These are phyloP conservation scores for Leiothrix lutea DNA, from an alignment of 2,113 vertebrate genomes.

Conservation along the genomic window DNA sequence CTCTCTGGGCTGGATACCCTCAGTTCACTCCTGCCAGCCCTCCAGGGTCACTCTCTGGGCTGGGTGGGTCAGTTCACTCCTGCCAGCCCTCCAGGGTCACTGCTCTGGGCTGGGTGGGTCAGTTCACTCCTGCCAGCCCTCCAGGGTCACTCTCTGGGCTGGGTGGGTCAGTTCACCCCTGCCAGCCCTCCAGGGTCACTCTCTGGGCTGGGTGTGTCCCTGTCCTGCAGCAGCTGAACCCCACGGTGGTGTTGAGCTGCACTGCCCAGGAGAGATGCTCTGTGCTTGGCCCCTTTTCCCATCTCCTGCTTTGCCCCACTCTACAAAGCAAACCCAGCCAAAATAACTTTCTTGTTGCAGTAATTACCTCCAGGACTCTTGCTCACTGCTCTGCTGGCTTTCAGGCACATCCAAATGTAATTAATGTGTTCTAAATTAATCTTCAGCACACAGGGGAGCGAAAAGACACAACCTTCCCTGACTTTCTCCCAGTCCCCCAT, in stretches of 20 bases:
- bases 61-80: too few species aligned
- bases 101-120: too few species aligned
- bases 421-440: slow-evolving; percentile 55
- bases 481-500: background rate
- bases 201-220: background rate
- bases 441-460: background rate
- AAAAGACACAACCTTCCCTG: background rate
- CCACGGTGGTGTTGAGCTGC: fast-evolving
- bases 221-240: background rate
- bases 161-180: too few species aligned
- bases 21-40: too few species aligned
- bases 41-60: too few species aligned
- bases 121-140: fast-evolving
- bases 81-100: too few species aligned
- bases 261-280: background rate
- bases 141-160: too few species aligned
- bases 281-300: background rate
- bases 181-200: too few species aligned
- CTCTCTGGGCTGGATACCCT: too few species aligned
- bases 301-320: background rate
- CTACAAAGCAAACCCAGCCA: background rate
- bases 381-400: background rate
- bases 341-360: background rate
- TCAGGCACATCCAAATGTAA: slow-evolving; percentile 45
- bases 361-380: background rate